phyloP scores from a whole-genome alignment of 2,888 invertebrate genomes.

The Trilocha varians region DNA sequence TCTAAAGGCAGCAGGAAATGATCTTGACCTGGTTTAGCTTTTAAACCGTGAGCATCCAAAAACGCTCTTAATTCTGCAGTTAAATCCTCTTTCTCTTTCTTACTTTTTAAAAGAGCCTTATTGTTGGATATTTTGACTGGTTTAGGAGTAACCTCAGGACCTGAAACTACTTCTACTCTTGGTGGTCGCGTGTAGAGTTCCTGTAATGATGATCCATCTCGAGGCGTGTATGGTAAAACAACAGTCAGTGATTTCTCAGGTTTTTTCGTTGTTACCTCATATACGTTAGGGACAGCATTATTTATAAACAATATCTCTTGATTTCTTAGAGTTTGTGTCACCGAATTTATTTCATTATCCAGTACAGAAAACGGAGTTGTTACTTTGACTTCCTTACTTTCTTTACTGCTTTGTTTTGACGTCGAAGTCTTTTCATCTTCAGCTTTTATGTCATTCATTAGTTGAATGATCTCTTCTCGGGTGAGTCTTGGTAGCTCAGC shows the following conservation, averaged over 20 bases:
- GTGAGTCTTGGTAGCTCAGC: conserved; percentile 76
- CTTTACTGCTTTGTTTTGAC: conserved; percentile 31
- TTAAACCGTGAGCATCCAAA: conserved; percentile 52
- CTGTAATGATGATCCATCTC: conserved; percentile 71
- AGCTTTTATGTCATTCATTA: conserved; percentile 77
- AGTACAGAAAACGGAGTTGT: conserved; percentile 27
- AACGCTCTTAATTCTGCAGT: conserved; percentile 56
- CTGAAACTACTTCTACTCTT: conserved; percentile 70
- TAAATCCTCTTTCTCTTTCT: conserved; percentile 36
- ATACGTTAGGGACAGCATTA: conserved; percentile 16
- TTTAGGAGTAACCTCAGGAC: conserved; percentile 37
- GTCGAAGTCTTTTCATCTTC: conserved; percentile 54
- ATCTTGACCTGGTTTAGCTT: conserved; percentile 49
- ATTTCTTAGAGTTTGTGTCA: conserved; percentile 17
- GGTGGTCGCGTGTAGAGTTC: conserved; percentile 79
- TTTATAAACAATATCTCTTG: conserved; percentile 19
- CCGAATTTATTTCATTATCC: conserved; percentile 38
- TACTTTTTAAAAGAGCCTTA: conserved; percentile 32
- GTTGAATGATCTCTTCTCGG: conserved; percentile 77
- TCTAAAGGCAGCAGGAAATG: conserved; percentile 57
- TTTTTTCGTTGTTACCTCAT: conserved; percentile 42
- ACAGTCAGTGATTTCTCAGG: conserved; percentile 71
- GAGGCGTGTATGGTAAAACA: conserved; percentile 76
- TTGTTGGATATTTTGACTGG: conserved; percentile 24
- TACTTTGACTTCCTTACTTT: conserved; percentile 20